Percentiles rank a stretch among this genome's conserved stretches.
Evolutionary conservation across 2,797 vertebrate genomes (phyloP).

Genomic region (Hypotaenidia okinawae): DNA sequence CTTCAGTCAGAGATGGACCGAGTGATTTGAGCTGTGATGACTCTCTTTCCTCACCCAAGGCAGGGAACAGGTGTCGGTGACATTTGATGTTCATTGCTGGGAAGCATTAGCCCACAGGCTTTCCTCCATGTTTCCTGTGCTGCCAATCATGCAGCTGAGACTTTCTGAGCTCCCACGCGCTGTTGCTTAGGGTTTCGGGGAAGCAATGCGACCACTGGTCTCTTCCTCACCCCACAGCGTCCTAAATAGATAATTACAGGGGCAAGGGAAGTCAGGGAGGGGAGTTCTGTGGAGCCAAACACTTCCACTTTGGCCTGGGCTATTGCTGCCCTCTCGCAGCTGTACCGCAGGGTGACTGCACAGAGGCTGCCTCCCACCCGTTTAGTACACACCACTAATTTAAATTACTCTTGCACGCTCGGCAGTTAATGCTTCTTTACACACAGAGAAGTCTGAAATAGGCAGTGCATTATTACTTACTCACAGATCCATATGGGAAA

Average conservation of each 20-base stretch:
- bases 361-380: neutral
- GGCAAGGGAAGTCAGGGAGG: neutral
- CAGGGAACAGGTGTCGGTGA: neutral
- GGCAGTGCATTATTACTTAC: neutral
- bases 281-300: neutral
- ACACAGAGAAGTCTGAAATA: neutral
- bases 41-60: neutral
- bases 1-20: neutral
- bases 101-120: neutral
- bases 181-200: neutral
- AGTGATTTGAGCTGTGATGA: neutral
- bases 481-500: neutral
- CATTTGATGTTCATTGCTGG: neutral
- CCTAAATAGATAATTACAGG: neutral
- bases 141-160: neutral
- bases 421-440: constrained; percentile 13
- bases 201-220: neutral
- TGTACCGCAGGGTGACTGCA: neutral
- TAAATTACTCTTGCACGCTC: neutral
- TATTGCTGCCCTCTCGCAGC: neutral
- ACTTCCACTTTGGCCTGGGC: neutral
- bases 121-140: neutral
- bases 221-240: neutral
- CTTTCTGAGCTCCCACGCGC: neutral
- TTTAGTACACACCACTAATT: neutral